Evolutionary conservation across 1,140 invertebrate species (phyloP).

Genomic region (Aphelinus certus): DNA sequence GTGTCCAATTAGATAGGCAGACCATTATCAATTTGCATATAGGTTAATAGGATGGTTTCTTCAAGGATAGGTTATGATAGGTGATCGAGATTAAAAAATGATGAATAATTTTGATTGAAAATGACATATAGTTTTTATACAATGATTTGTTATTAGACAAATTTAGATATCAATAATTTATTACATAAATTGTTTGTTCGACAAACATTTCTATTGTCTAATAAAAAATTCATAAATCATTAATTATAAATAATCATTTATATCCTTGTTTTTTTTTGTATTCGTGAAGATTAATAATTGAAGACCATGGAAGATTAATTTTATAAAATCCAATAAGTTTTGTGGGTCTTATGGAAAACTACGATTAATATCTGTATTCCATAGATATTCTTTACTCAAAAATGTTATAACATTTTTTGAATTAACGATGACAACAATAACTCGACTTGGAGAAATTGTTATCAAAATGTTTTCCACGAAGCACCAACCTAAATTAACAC

Average conservation of each 20-base stretch:
- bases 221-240: neutral
- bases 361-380: no score
- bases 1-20: constrained; percentile 1
- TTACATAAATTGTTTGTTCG: no score
- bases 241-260: neutral
- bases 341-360: no score
- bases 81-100: neutral
- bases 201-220: no score
- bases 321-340: no score
- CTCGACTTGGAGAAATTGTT: constrained; percentile 34
- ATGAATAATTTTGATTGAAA: no score
- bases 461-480: constrained; percentile 33
- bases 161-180: no score
- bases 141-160: no score
- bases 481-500: constrained; percentile 22
- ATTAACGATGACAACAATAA: neutral
- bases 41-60: constrained; percentile 36
- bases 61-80: constrained; percentile 23
- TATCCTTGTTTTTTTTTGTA: neutral
- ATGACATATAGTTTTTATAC: neutral
- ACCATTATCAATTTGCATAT: constrained; percentile 30
- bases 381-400: no score
- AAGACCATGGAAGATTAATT: no score
- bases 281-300: neutral
- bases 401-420: no score